These are phyloP conservation scores for Onychorhynchus coronatus DNA, from an alignment of 2,113 vertebrate genomes.

Conservation along the genomic window DNA sequence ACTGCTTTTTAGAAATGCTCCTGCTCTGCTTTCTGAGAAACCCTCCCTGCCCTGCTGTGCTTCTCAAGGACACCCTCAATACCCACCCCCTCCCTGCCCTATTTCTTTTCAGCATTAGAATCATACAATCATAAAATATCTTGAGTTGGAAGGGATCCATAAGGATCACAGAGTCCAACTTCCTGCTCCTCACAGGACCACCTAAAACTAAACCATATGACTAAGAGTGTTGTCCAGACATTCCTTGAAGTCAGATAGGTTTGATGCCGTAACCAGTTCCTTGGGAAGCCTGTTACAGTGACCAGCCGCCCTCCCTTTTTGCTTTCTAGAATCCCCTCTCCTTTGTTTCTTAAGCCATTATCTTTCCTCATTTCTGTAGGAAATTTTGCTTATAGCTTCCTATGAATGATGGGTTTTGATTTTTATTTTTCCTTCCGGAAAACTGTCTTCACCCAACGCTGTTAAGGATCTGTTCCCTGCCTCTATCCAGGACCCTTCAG, in stretches of 20 bases:
- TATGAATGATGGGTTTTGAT: neutral
- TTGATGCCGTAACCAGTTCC: neutral
- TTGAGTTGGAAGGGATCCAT: neutral
- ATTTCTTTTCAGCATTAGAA: neutral
- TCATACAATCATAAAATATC: neutral
- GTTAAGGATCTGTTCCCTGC: neutral
- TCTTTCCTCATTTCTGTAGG: neutral
- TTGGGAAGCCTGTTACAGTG: neutral
- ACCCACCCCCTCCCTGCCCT: neutral
- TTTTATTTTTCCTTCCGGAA: neutral
- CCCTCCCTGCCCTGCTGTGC: neutral
- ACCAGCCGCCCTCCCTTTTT: neutral
- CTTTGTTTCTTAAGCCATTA: neutral
- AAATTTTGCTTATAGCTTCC: neutral
- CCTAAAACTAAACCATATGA: neutral
- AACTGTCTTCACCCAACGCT: neutral
- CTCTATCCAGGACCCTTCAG: neutral
- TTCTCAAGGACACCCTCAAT: neutral
- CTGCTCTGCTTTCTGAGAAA: neutral
- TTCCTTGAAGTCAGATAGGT: neutral
- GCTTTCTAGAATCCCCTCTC: neutral
- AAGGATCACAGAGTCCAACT: neutral
- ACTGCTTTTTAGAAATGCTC: neutral
- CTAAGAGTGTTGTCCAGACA: neutral
- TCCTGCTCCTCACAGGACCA: neutral